Percentiles rank a stretch among this genome's conserved stretches.
Conservation (phyloP, 2,888 invertebrate genomes). For the Laothoe populi region DNA sequence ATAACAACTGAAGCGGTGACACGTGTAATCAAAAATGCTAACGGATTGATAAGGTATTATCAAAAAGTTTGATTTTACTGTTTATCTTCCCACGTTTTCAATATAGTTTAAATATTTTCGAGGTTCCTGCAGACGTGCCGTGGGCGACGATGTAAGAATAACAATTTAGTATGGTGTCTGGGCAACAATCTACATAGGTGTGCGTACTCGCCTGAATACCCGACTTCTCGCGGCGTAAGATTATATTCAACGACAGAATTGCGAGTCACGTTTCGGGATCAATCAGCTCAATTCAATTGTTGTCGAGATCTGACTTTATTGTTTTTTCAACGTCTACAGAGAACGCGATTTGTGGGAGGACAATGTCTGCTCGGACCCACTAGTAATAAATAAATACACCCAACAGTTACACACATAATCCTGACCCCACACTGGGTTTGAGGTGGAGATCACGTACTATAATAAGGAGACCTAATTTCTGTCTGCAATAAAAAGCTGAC, state of each 20-base stretch:
- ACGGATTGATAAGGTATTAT: constrained; percentile 13
- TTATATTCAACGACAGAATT: neutral
- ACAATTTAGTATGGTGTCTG: neutral
- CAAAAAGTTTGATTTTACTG: constrained; percentile 25
- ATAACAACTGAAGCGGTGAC: neutral
- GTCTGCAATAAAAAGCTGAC: no score
- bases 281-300: neutral
- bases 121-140: neutral
- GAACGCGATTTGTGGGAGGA: no score
- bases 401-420: no score
- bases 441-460: no score
- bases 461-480: no score
- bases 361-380: no score
- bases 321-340: no score
- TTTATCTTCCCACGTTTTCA: constrained; percentile 31
- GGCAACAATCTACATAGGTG: neutral
- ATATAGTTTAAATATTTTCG: neutral
- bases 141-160: neutral
- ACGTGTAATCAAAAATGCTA: constrained; percentile 5
- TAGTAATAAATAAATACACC: no score
- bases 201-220: neutral
- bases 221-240: neutral
- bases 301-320: no score
- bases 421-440: no score
- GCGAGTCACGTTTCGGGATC: neutral